Evolutionary conservation across 2,797 vertebrate genomes (phyloP).

Genomic region (Valencia hispanica): DNA sequence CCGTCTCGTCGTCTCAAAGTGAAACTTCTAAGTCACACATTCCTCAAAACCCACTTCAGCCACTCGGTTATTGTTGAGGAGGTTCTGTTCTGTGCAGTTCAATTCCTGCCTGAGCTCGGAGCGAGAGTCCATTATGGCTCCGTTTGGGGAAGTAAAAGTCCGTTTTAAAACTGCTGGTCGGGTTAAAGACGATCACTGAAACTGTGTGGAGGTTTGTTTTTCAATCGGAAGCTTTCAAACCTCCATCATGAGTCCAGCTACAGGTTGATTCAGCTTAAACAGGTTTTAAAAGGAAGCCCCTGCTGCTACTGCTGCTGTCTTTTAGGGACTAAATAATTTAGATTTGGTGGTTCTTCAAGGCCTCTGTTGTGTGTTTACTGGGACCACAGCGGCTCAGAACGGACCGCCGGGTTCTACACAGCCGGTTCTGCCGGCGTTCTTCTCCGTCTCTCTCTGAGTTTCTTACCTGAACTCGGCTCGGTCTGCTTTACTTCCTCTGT

Average conservation of each 20-base stretch:
- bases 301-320: too few species aligned
- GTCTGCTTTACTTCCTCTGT: conserved; percentile 57
- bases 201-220: background rate
- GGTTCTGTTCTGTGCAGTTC: background rate
- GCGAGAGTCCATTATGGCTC: background rate
- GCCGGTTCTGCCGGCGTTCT: background rate
- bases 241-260: background rate
- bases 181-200: background rate
- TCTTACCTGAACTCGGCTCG: conserved; percentile 27
- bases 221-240: background rate
- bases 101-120: background rate
- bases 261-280: background rate
- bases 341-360: too few species aligned
- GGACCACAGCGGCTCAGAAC: too few species aligned
- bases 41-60: background rate
- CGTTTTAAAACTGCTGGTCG: fast-evolving
- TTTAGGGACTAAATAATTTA: too few species aligned
- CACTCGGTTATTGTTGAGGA: background rate
- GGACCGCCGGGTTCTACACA: too few species aligned
- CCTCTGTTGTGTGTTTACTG: too few species aligned
- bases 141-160: background rate
- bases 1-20: background rate
- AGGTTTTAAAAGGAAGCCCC: background rate
- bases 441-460: background rate
- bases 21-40: background rate